These are phyloP conservation scores for Liasis olivaceus DNA, from an alignment of 2,797 vertebrate genomes.

Conservation along the genomic window DNA sequence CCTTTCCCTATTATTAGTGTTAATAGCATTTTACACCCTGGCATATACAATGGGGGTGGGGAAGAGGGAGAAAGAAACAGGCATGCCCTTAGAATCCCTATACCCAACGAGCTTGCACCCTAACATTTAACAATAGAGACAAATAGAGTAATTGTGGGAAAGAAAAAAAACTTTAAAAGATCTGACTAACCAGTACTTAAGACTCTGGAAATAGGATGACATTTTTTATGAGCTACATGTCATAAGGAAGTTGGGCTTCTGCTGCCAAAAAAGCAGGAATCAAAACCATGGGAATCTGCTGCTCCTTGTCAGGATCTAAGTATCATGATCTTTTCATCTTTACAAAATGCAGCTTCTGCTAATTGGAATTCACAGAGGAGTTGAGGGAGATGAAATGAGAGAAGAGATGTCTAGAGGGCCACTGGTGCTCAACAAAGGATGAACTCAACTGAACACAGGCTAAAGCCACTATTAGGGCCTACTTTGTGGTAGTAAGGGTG, in stretches of 20 bases:
- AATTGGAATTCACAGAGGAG: neutral
- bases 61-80: neutral
- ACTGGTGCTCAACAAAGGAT: too few relatives aligned
- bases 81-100: neutral
- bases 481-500: too few relatives aligned
- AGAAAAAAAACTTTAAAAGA: neutral
- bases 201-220: too few relatives aligned
- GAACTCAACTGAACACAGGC: too few relatives aligned
- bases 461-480: too few relatives aligned
- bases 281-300: neutral
- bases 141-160: neutral
- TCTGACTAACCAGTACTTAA: neutral
- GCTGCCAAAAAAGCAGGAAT: too few relatives aligned
- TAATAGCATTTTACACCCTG: neutral
- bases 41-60: neutral
- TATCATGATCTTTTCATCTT: neutral
- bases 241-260: neutral
- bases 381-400: too few relatives aligned
- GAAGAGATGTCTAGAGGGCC: too few relatives aligned
- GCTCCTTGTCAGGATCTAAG: neutral
- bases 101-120: neutral
- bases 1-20: neutral
- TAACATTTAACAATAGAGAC: neutral
- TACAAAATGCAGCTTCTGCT: neutral
- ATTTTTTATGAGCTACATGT: neutral